Evolutionary conservation across 2,888 invertebrate species (phyloP).

Genomic region (Hanleya hanleyi): DNA sequence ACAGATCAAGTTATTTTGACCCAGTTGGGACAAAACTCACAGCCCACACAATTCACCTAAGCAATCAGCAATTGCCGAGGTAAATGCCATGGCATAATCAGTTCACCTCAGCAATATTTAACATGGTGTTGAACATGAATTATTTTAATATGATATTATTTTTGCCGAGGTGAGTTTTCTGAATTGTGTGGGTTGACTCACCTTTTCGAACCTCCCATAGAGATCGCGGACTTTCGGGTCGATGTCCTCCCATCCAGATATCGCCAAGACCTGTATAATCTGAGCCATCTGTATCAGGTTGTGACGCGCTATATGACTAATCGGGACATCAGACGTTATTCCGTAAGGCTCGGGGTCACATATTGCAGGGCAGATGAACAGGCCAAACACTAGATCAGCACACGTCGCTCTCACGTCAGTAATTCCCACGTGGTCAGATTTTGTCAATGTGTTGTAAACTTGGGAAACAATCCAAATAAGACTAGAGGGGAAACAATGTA

Average conservation of each 20-base stretch:
- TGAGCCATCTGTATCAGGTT: conserved; percentile 86
- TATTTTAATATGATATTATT: too few species aligned
- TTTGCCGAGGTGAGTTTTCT: too few species aligned
- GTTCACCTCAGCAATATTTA: too few species aligned
- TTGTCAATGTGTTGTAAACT: conserved; percentile 75
- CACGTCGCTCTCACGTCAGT: conserved; percentile 80
- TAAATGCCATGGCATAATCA: too few species aligned
- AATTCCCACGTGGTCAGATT: conserved; percentile 77
- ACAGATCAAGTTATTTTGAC: too few species aligned
- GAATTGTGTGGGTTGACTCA: too few species aligned
- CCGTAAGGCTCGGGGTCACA: conserved; percentile 97
- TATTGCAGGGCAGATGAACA: conserved; percentile 96
- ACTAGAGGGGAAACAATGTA: conserved; percentile 90
- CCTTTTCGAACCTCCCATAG: conserved; percentile 85
- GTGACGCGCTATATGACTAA: conserved; percentile 91
- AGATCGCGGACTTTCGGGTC: conserved; percentile 84
- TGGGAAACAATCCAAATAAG: conserved; percentile 89
- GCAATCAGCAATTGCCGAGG: too few species aligned
- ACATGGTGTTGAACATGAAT: too few species aligned
- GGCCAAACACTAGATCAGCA: conserved; percentile 93
- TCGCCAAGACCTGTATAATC: conserved; percentile 91
- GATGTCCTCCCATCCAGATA: conserved; percentile 87
- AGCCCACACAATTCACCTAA: too few species aligned
- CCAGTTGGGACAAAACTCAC: too few species aligned
- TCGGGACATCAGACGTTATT: conserved; percentile 89